Evolutionary conservation across 2,888 invertebrate genomes (phyloP).

Genomic region (Lepidocyrtinus sp.): DNA sequence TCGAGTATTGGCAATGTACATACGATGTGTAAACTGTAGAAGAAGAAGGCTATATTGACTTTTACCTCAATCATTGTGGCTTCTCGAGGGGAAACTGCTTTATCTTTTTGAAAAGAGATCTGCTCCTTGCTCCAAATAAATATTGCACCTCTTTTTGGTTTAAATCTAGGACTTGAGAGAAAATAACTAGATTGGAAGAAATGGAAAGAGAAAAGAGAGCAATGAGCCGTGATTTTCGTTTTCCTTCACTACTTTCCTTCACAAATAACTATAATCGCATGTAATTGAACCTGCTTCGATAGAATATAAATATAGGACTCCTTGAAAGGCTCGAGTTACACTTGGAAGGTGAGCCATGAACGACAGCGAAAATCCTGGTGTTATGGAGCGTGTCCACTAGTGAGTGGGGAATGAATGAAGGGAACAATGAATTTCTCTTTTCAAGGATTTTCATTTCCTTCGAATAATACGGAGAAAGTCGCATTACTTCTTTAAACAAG

Average conservation of each 20-base stretch:
- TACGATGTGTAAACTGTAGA: neutral
- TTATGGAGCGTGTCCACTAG: neutral
- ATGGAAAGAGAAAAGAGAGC: conserved; percentile 20
- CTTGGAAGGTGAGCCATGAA: neutral
- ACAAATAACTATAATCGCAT: conserved; percentile 13
- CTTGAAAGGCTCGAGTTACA: neutral
- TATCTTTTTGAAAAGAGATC: conserved; percentile 13
- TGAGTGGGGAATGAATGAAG: neutral
- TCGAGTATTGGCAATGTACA: neutral
- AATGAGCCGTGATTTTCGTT: conserved; percentile 33
- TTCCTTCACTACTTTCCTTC: neutral
- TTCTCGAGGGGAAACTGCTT: conserved; percentile 30
- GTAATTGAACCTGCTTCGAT: conserved; percentile 1
- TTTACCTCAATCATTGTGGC: conserved; percentile 40
- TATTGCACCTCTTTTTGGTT: neutral
- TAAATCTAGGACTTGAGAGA: conserved; percentile 8
- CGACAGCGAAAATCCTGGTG: neutral
- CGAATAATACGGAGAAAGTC: neutral
- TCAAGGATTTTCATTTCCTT: neutral
- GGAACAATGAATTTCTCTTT: neutral
- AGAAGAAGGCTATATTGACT: conserved; percentile 26
- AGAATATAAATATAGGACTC: neutral
- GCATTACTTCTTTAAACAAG: neutral
- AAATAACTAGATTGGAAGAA: conserved; percentile 15
- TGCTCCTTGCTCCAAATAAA: conserved; percentile 18